phyloP scores from a whole-genome alignment of 2,797 vertebrate species.

The Numenius phaeopus region DNA sequence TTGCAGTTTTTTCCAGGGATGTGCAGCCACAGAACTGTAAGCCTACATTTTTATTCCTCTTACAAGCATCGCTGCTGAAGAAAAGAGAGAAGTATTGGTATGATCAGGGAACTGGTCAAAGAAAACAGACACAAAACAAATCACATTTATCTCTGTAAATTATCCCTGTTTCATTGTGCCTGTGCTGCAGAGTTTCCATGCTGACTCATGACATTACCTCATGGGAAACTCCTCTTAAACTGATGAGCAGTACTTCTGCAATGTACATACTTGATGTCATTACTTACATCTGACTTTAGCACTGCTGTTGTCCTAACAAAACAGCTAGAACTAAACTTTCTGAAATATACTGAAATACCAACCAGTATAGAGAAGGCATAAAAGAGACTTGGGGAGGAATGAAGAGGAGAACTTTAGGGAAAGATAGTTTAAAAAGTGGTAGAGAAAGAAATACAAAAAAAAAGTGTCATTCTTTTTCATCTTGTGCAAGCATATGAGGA shows the following conservation, averaged over 20 bases:
- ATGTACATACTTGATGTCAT: neutral
- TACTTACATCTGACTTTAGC: slow-evolving; percentile 27
- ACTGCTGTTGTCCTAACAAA: neutral
- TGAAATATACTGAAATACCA: neutral
- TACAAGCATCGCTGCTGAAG: neutral
- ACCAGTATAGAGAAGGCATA: neutral
- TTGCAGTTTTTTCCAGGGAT: neutral
- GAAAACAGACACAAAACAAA: neutral
- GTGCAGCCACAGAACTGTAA: neutral
- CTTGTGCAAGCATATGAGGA: neutral
- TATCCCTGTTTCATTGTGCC: slow-evolving; percentile 5
- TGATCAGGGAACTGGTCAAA: neutral
- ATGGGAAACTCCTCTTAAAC: slow-evolving; percentile 68
- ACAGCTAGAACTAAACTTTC: neutral
- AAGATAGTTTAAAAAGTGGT: neutral
- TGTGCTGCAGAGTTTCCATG: neutral
- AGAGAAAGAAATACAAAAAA: neutral
- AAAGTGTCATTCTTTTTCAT: neutral
- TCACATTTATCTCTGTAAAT: slow-evolving; percentile 9
- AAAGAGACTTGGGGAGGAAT: neutral
- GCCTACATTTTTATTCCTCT: neutral
- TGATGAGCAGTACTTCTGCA: neutral
- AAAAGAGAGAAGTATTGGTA: neutral
- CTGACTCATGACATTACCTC: slow-evolving; percentile 70
- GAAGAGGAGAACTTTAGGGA: neutral